Evolutionary conservation across 1,140 invertebrate genomes (phyloP), one percentile per base, ranked within the genome.

Genomic region (Polypedilum pembai): DNA sequence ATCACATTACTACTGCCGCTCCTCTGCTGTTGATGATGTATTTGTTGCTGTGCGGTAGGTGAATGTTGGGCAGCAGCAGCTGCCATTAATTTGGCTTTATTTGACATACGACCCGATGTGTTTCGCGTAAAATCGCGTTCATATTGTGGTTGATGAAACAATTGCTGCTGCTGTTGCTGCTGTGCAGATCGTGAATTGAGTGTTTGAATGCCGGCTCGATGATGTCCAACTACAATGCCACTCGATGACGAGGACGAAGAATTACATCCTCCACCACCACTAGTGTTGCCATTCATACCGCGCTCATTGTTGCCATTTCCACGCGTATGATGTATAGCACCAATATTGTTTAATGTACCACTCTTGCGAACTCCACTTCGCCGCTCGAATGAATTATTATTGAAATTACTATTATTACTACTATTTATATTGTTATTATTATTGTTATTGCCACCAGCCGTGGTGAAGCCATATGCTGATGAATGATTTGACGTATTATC

Each of bases 351-450:
- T 2, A 81, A 74, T 7, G 80, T 82, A 20, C 80, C 80, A 73
- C 80, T 82, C 65, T 82, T 82, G 8, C 80, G 76, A n/a, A 82
- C 76, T 7, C 79, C 77, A 56, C 78, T 80, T 20, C 76, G 77
- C 20, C 78, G 78, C 15, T 82, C 80, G 74, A 78, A 82, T 0
- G 80, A 78, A 76, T 82, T 82, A 73, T 78, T 81, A 33, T 76
- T 77, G 73, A 69, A 69, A 69, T 69, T 74, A 74, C 41, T 45
- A 74, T 40, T 40, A 74, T 45, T 40, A 74, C 17, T 45, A 74
- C 17, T 40, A 74, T 18, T 40, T 17, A 15, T 40, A 45, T n/a
- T 40, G 10, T 40, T 40, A 40, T 40, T 41, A 41, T 45, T 45
- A 41, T 21, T 41, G 24, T 18, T 18, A 24, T 18, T 41, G 10